Evolutionary conservation across 2,797 vertebrate genomes (phyloP), one percentile per base, ranked within the genome.

Genomic region (Balearica regulorum): DNA sequence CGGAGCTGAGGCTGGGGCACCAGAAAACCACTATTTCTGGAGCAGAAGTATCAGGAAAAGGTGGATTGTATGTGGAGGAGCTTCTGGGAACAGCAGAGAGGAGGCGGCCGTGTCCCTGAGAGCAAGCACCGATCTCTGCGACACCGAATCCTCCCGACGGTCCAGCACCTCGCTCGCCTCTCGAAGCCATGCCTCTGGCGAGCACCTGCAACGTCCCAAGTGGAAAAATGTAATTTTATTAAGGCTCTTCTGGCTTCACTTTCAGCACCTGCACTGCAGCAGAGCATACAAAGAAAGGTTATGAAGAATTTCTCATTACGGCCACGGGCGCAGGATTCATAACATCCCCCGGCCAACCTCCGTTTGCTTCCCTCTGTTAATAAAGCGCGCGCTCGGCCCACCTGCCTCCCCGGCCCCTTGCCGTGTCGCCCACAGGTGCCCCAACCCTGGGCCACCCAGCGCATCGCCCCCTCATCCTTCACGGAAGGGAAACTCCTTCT

Each of bases 221-320:
- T 53, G 93, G 92, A 79, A 94, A 93, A 81, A 71, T 8, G 51
- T 70, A 84, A 90, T 89, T 76, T 90, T 81, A 91, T 91, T 93
- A 95, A 33, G 76, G 76, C 90, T 84, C 80, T 72, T 61, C 58
- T 17, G 87, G 70, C 91, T 91, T 84, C 60, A 15, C 83, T 70
- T 83, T 68, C 77, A 95, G 93, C 84, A 89, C 71, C 94, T 82
- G 94, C 93, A 83, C 94, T 86, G 85, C 94, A 94, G 89, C 86
- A 92, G 35, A 90, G 80, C 87, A 69, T 35, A 91, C 85, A 81
- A 79, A 81, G 92, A 72, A 39, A 66, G 60, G 78, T 90, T 94
- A 93, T 87, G 79, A 92, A 77, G 82, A 76, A 92, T 92, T 96
- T 89, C 92, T 91, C 95, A 79, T 85, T 72, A 91, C 0, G 24